A percentile compares a stretch with the other conserved stretches of the same genome.
phyloP scores from a whole-genome alignment of 2,888 invertebrate species.

The Parochlus steinenii region DNA sequence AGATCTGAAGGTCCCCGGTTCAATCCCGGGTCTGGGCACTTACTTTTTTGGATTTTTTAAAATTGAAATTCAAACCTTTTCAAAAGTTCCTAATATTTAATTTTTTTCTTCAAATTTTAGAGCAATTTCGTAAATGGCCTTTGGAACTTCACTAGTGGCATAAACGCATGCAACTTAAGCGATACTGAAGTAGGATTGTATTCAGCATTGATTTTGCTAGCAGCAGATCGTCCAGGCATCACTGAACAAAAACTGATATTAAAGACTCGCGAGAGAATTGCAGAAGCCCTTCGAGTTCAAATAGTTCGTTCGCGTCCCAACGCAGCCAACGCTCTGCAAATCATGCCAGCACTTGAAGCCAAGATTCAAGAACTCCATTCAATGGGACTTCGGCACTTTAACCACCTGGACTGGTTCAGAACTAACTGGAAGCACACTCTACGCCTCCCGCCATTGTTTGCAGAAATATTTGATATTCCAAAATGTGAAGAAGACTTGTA shows the following conservation, averaged over 20 bases:
- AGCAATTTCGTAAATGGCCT: slow-evolving; percentile 65
- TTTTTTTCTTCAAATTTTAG: slow-evolving; percentile 35
- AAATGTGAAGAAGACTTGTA: slow-evolving; percentile 55
- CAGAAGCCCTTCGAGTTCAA: slow-evolving; percentile 77
- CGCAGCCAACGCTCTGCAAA: slow-evolving; percentile 28
- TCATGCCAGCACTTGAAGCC: slow-evolving; percentile 32
- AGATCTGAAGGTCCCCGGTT: slow-evolving; percentile 57
- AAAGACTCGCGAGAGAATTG: slow-evolving; percentile 60
- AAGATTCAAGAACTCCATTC: slow-evolving; percentile 62
- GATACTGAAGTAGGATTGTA: slow-evolving; percentile 85
- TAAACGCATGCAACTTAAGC: slow-evolving; percentile 58
- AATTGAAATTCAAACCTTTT: background rate
- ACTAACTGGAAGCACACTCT: slow-evolving; percentile 64
- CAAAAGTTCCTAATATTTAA: background rate
- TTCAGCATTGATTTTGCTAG: slow-evolving; percentile 69
- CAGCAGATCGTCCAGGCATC: slow-evolving; percentile 63
- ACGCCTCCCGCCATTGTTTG: slow-evolving; percentile 79
- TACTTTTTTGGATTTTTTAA: slow-evolving; percentile 19
- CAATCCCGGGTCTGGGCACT: slow-evolving; percentile 54
- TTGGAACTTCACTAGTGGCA: slow-evolving; percentile 60
- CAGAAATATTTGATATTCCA: slow-evolving; percentile 94
- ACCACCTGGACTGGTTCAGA: slow-evolving; percentile 80
- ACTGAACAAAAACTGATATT: slow-evolving; percentile 64
- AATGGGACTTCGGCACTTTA: slow-evolving; percentile 67
- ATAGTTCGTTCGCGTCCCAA: slow-evolving; percentile 32